These are phyloP conservation scores for Thecophora atra DNA, from an alignment of 2,888 invertebrate species.

Conservation along the genomic window DNA sequence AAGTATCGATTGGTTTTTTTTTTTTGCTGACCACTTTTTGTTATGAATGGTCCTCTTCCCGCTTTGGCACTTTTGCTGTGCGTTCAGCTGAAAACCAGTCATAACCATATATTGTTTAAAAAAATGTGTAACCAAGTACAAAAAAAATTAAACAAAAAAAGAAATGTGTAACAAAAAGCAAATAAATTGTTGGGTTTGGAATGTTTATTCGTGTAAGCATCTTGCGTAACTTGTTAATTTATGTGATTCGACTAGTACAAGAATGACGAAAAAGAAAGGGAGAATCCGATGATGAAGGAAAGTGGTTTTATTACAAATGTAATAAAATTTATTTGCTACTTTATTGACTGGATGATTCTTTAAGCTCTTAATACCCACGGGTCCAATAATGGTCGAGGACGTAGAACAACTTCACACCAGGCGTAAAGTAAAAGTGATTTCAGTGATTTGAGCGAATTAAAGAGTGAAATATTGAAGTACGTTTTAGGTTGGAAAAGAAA, in stretches of 20 bases:
- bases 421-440: background rate
- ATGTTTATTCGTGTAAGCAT: conserved; percentile 27
- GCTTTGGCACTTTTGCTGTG: background rate
- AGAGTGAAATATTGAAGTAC: no score
- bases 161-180: conserved; percentile 8
- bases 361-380: conserved; percentile 13
- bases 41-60: no score
- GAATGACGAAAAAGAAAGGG: background rate
- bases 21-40: background rate
- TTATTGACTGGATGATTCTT: background rate
- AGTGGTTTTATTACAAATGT: conserved; percentile 4
- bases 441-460: background rate
- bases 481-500: no score
- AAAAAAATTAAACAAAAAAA: no score
- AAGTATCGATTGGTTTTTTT: background rate
- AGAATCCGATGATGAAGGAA: background rate
- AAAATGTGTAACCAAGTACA: background rate
- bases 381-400: background rate
- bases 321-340: conserved; percentile 9
- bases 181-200: conserved; percentile 16
- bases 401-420: background rate
- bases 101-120: conserved; percentile 3
- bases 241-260: background rate
- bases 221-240: background rate
- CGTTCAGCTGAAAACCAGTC: background rate